These are phyloP conservation scores for Athetis lepigone DNA, from an alignment of 2,888 invertebrate species.

Conservation along the genomic window DNA sequence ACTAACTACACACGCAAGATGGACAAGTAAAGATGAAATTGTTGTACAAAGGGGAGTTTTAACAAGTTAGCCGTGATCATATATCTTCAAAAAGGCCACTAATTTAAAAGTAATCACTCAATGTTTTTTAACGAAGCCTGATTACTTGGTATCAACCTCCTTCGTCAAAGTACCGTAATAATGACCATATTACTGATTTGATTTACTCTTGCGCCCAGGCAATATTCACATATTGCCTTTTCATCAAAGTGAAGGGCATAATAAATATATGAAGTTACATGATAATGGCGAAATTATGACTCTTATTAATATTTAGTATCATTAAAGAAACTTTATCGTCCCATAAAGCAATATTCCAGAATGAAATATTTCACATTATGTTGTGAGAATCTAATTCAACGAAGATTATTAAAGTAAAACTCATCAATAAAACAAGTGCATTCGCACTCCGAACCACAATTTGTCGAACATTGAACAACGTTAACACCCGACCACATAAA, in stretches of 20 bases:
- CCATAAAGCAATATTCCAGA: not conserved
- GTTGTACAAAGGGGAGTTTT: constrained; percentile 2
- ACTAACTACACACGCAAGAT: not conserved
- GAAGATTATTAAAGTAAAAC: constrained; percentile 28
- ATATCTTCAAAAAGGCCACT: constrained; percentile 27
- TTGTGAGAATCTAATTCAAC: not conserved
- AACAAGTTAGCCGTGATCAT: constrained; percentile 23
- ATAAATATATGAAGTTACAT: no score
- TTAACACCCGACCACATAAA: constrained; percentile 47
- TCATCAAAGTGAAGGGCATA: constrained; percentile 7
- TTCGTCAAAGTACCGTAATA: constrained; percentile 59
- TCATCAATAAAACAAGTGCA: constrained; percentile 8
- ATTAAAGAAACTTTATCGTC: not conserved
- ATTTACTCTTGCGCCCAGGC: constrained; percentile 18
- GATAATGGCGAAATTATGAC: no score
- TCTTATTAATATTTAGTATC: not conserved
- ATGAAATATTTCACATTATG: not conserved
- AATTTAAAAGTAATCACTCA: constrained; percentile 50
- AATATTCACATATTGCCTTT: constrained; percentile 12
- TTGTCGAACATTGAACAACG: constrained; percentile 27
- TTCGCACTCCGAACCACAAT: constrained; percentile 32
- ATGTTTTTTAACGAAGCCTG: constrained; percentile 41
- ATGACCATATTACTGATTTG: constrained; percentile 47
- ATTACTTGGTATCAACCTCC: constrained; percentile 43
- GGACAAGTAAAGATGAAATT: constrained; percentile 1